These are phyloP conservation scores for Sycophaga agraensis DNA, from an alignment of 1,140 invertebrate species.

Conservation along the genomic window DNA sequence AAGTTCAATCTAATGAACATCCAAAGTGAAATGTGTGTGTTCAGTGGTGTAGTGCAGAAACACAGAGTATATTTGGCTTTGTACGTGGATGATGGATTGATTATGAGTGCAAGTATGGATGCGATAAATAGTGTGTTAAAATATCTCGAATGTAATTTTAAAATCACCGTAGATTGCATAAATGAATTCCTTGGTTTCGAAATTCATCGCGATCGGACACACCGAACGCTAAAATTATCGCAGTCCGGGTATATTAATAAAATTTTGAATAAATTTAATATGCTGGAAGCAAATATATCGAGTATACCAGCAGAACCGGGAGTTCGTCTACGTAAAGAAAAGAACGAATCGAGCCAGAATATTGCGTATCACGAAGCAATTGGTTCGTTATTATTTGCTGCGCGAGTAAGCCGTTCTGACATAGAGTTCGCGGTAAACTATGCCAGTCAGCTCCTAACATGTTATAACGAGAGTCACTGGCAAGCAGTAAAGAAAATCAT, in stretches of 20 bases:
- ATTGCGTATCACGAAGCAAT: slow-evolving; percentile 21
- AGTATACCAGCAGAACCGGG: not conserved
- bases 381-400: no score
- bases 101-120: slow-evolving; percentile 33
- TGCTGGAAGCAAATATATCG: not conserved
- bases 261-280: slow-evolving; percentile 3
- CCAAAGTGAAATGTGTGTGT: slow-evolving; percentile 33
- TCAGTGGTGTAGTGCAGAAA: slow-evolving; percentile 5
- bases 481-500: slow-evolving; percentile 25
- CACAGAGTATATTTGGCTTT: slow-evolving; percentile 18
- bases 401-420: slow-evolving; percentile 3
- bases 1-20: no score
- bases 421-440: slow-evolving; percentile 22
- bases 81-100: slow-evolving; percentile 41
- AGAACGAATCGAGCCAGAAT: not conserved
- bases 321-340: not conserved
- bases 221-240: not conserved
- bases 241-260: not conserved
- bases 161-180: slow-evolving; percentile 32
- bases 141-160: slow-evolving; percentile 32
- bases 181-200: slow-evolving; percentile 37
- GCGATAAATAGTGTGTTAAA: slow-evolving; percentile 30
- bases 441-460: slow-evolving; percentile 4
- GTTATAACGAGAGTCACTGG: slow-evolving; percentile 19
- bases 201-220: slow-evolving; percentile 34